phyloP scores from a whole-genome alignment of 2,888 invertebrate genomes.

The Erannis defoliaria region DNA sequence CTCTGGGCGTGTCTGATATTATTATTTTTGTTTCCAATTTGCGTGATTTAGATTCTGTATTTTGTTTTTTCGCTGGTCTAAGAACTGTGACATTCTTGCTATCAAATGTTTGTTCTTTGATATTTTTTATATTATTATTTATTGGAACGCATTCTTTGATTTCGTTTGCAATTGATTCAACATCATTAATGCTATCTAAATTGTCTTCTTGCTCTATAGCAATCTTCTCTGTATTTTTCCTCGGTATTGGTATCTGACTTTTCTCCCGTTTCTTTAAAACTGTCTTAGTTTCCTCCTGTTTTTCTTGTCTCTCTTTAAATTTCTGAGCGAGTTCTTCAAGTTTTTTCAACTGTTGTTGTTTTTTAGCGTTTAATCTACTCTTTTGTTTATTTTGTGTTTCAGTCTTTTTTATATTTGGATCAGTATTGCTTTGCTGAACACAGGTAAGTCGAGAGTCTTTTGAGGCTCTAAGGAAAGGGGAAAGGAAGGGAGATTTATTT shows the following conservation, averaged over 20 bases:
- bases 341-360: constrained; percentile 73
- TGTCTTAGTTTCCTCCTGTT: constrained; percentile 47
- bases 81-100: constrained; percentile 24
- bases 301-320: constrained; percentile 66
- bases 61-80: constrained; percentile 35
- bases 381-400: constrained; percentile 56
- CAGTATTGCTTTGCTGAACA: constrained; percentile 66
- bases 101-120: constrained; percentile 9
- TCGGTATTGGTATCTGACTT: constrained; percentile 71
- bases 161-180: constrained; percentile 19
- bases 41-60: constrained; percentile 32
- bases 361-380: constrained; percentile 63
- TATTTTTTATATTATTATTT: constrained; percentile 7
- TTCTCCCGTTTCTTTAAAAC: constrained; percentile 51
- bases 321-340: constrained; percentile 74
- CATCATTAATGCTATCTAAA: constrained; percentile 8
- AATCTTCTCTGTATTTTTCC: constrained; percentile 49
- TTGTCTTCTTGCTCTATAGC: constrained; percentile 37
- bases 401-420: constrained; percentile 62
- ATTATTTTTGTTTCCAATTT: constrained; percentile 39
- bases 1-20: constrained; percentile 40
- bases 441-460: constrained; percentile 63
- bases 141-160: constrained; percentile 11
- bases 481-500: constrained; percentile 75
- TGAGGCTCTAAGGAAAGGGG: constrained; percentile 73